phyloP scores from a whole-genome alignment of 2,797 vertebrate genomes.

The Pipistrellus kuhlii region DNA sequence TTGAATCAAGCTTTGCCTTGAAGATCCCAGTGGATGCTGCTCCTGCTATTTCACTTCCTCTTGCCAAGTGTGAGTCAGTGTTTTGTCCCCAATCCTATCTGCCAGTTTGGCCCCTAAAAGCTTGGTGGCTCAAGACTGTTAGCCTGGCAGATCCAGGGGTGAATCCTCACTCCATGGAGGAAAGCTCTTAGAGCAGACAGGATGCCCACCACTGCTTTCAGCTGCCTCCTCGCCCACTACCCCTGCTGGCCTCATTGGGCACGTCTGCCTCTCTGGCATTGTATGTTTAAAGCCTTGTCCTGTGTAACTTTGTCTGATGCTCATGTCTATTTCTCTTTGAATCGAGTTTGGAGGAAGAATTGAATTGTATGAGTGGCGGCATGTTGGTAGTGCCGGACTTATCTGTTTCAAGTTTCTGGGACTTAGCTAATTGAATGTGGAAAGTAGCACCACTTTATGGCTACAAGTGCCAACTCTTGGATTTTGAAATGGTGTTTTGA shows the following conservation, averaged over 20 bases:
- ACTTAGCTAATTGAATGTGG: conserved; percentile 84
- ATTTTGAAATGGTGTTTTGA: conserved; percentile 67
- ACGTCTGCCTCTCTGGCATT: conserved; percentile 5
- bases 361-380: conserved; percentile 90
- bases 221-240: conserved; percentile 2
- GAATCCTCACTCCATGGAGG: background rate
- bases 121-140: conserved; percentile 77
- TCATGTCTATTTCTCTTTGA: conserved; percentile 84
- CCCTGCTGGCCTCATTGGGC: background rate
- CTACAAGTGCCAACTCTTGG: conserved; percentile 76
- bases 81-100: conserved; percentile 20
- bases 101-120: conserved; percentile 67
- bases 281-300: conserved; percentile 62
- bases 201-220: conserved; percentile 35
- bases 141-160: conserved; percentile 61
- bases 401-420: conserved; percentile 84
- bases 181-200: conserved; percentile 32
- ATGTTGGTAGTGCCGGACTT: conserved; percentile 91
- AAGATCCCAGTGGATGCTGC: conserved; percentile 58
- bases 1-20: conserved; percentile 73
- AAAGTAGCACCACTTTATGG: conserved; percentile 83
- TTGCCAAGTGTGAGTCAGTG: conserved; percentile 35
- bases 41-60: background rate
- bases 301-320: conserved; percentile 77
- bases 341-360: conserved; percentile 91